These are phyloP conservation scores for Apteryx mantelli DNA, from an alignment of 2,113 vertebrate species.

Conservation along the genomic window DNA sequence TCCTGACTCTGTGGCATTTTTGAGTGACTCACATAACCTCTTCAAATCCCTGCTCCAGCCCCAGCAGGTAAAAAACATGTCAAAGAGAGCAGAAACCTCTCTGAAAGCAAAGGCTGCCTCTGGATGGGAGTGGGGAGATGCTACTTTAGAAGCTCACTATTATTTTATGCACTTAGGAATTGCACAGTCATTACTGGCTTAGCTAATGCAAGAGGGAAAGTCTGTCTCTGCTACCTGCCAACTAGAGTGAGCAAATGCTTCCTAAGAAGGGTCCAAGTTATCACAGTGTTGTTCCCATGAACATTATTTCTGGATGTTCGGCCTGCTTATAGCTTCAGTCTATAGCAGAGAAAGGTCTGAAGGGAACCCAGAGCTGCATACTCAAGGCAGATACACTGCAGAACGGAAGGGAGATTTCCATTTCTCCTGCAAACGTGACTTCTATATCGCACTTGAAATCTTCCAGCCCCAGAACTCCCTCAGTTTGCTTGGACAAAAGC, in stretches of 20 bases:
- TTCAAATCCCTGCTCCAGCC: not conserved
- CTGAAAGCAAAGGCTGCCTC: not conserved
- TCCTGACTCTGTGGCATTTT: not conserved
- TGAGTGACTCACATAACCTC: not conserved
- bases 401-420: not conserved
- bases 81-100: not conserved
- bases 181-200: not conserved
- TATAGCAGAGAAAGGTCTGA: not conserved
- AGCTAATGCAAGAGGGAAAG: fast-evolving
- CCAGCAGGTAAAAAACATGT: not conserved
- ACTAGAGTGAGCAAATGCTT: not conserved
- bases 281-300: fast-evolving
- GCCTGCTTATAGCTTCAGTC: not conserved
- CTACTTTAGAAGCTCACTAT: fast-evolving
- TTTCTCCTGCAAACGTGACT: not conserved
- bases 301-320: not conserved
- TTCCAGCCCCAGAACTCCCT: too few relatives aligned
- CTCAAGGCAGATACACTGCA: fast-evolving
- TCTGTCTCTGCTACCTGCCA: not conserved
- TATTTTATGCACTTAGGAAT: not conserved
- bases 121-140: not conserved
- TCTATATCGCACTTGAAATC: not conserved
- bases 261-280: not conserved
- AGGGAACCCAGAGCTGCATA: not conserved
- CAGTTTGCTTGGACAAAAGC: not conserved